Percentiles rank a stretch among this genome's conserved stretches.
Evolutionary conservation across 2,113 vertebrate genomes (phyloP).

Genomic region (Odocoileus virginianus): DNA sequence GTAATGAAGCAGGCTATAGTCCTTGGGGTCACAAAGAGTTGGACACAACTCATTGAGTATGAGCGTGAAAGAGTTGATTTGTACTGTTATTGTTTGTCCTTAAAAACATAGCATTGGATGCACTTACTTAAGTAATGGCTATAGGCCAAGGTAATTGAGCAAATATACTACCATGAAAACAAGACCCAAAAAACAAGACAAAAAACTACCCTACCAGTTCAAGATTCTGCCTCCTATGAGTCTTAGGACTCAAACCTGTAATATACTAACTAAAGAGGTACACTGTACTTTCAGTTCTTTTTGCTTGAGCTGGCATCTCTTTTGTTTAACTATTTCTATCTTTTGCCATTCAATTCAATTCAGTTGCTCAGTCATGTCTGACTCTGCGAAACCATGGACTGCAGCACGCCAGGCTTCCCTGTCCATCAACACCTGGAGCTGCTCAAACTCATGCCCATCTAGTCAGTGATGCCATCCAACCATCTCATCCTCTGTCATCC

Average conservation of each 20-base stretch:
- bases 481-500: background rate
- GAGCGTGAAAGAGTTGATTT: background rate
- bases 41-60: background rate
- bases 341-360: background rate
- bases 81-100: background rate
- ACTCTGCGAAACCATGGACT: background rate
- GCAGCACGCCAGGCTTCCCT: background rate
- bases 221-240: background rate
- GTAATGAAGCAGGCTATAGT: background rate
- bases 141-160: background rate
- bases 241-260: background rate
- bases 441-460: background rate
- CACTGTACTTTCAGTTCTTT: background rate
- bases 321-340: background rate
- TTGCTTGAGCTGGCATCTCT: background rate
- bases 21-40: background rate
- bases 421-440: background rate
- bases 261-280: background rate
- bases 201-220: background rate
- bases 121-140: background rate
- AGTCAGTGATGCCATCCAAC: background rate
- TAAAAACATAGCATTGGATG: background rate
- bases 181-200: background rate
- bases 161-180: background rate
- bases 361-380: background rate